Conservation (phyloP, 2,888 invertebrate genomes). For the Leptinotarsa juncta region DNA sequence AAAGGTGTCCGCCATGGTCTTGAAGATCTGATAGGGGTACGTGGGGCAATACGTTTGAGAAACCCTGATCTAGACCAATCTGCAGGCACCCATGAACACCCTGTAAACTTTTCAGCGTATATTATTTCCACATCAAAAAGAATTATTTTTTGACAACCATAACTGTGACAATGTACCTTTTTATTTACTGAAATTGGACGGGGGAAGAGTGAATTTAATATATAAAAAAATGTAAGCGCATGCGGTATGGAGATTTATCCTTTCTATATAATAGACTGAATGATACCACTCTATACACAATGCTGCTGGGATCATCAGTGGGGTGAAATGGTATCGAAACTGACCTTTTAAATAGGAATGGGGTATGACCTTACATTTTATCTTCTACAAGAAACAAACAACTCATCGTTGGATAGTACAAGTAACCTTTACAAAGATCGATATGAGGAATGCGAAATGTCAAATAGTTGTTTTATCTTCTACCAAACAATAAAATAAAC, state of each 20-base stretch:
- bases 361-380: slow-evolving; percentile 18
- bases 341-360: slow-evolving; percentile 4
- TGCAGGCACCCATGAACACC: no score
- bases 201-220: no score
- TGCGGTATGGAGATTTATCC: neutral
- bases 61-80: no score
- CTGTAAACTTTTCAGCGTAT: no score
- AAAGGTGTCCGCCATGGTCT: no score
- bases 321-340: slow-evolving; percentile 18
- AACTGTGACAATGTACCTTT: no score
- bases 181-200: no score
- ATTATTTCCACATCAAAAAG: no score
- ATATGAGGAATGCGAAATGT: slow-evolving; percentile 12
- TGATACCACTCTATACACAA: neutral
- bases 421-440: slow-evolving; percentile 11
- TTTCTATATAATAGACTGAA: neutral
- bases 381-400: slow-evolving; percentile 7
- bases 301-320: slow-evolving; percentile 15
- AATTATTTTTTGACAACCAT: no score
- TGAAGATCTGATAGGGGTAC: no score
- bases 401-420: neutral
- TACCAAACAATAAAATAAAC: neutral
- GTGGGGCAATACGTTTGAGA: no score
- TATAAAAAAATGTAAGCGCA: no score
- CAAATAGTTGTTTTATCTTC: neutral